Conservation (phyloP, 1,140 invertebrate species). For the Atopsyche davidsoni region DNA sequence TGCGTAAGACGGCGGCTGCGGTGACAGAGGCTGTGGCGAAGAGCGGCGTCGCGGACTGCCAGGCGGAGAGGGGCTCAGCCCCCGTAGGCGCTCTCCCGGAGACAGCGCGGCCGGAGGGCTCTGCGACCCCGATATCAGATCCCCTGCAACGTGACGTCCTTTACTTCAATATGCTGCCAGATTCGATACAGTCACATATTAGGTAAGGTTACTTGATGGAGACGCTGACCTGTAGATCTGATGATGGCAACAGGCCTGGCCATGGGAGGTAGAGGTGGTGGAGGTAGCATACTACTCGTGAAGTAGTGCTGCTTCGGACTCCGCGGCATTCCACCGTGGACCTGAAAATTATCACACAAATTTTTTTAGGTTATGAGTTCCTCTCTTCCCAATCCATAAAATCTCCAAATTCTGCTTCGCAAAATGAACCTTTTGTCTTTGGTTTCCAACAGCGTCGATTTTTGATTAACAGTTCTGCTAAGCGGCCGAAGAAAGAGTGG, state of each 20-base stretch:
- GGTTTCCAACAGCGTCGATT: too few relatives aligned
- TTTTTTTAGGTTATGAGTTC: too few relatives aligned
- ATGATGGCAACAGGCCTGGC: conserved; percentile 93
- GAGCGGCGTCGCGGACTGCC: conserved; percentile 28
- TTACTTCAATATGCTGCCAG: too few relatives aligned
- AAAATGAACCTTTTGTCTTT: background rate
- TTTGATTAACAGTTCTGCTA: too few relatives aligned
- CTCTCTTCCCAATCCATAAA: too few relatives aligned
- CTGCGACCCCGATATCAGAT: conserved; percentile 35
- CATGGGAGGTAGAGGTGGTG: conserved; percentile 94
- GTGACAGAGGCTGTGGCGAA: conserved; percentile 35
- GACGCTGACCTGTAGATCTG: conserved; percentile 67
- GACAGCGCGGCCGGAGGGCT: conserved; percentile 27
- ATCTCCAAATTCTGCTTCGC: too few relatives aligned
- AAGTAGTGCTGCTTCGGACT: conserved; percentile 79
- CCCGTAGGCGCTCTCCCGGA: conserved; percentile 40
- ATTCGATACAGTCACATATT: too few relatives aligned
- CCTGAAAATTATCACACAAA: too few relatives aligned
- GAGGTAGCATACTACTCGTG: conserved; percentile 83
- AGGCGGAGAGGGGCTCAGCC: conserved; percentile 44
- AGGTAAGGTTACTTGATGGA: background rate
- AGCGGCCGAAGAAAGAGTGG: too few relatives aligned
- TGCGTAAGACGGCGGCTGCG: conserved; percentile 54
- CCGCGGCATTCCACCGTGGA: conserved; percentile 41
- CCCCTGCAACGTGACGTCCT: conserved; percentile 24